Conservation (phyloP, 2,888 invertebrate genomes). For the Leptopterna dolabrata region DNA sequence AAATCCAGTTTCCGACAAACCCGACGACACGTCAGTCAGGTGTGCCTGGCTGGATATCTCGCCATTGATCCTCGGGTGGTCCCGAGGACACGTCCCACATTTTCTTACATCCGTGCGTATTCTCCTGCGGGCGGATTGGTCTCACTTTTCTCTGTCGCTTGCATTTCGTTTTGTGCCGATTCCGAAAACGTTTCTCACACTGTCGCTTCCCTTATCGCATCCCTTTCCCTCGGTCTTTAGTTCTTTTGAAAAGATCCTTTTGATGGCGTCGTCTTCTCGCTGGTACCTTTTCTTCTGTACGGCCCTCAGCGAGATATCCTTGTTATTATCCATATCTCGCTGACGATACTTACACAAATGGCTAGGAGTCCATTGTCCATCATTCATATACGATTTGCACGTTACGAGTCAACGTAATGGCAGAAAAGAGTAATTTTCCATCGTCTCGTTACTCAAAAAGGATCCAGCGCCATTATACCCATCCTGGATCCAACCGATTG, state of each 20-base stretch:
- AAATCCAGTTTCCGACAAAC: no score
- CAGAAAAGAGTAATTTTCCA: no score
- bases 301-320: neutral
- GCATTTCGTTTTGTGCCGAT: neutral
- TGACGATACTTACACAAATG: neutral
- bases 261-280: neutral
- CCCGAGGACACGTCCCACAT: conserved; percentile 15
- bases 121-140: neutral
- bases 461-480: no score
- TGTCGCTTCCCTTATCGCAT: neutral
- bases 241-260: neutral
- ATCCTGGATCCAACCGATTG: no score
- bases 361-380: neutral
- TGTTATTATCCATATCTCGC: neutral
- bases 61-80: neutral
- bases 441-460: no score
- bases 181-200: conserved; percentile 33
- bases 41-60: no score
- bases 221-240: neutral
- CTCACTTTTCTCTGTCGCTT: conserved; percentile 25
- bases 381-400: no score
- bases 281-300: neutral
- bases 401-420: no score
- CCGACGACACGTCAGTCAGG: no score
- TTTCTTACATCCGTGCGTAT: neutral